A percentile compares a stretch with the other conserved stretches of the same genome.
Evolutionary conservation across 2,113 vertebrate genomes (phyloP).

Genomic region (Centropus bengalensis): DNA sequence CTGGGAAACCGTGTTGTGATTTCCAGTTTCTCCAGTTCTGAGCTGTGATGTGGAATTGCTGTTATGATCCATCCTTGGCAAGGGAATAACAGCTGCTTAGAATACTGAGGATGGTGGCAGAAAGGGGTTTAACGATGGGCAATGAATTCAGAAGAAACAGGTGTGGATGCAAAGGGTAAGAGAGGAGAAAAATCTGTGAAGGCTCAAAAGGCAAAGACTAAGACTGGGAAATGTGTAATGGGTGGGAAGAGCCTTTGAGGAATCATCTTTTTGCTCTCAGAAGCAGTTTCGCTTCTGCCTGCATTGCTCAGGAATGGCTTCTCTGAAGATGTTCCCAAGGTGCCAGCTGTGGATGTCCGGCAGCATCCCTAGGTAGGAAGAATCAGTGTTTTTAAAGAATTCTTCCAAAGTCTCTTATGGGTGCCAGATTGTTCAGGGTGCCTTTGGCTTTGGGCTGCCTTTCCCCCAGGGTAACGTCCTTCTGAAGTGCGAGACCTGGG

Average conservation of each 20-base stretch:
- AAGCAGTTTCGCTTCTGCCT: not conserved
- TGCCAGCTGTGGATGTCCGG: not conserved
- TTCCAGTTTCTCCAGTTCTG: not conserved
- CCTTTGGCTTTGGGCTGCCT: not conserved
- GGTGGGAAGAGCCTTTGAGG: not conserved
- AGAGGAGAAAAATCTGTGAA: not conserved
- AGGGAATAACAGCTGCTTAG: not conserved
- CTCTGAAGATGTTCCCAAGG: not conserved
- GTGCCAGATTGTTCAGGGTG: not conserved
- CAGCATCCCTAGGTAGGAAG: not conserved
- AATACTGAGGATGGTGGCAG: not conserved
- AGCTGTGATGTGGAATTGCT: not conserved
- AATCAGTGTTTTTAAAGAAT: not conserved
- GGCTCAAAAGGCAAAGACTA: not conserved
- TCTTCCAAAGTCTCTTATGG: not conserved
- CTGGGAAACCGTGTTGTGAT: not conserved
- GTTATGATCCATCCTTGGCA: not conserved
- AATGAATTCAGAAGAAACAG: not conserved
- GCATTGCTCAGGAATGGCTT: not conserved
- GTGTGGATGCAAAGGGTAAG: not conserved
- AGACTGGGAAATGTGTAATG: not conserved
- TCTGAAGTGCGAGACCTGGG: not conserved
- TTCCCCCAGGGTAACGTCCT: not conserved
- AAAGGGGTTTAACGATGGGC: not conserved
- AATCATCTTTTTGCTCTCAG: not conserved